Evolutionary conservation across 1,140 invertebrate genomes (phyloP).

Genomic region (Euura lappo): DNA sequence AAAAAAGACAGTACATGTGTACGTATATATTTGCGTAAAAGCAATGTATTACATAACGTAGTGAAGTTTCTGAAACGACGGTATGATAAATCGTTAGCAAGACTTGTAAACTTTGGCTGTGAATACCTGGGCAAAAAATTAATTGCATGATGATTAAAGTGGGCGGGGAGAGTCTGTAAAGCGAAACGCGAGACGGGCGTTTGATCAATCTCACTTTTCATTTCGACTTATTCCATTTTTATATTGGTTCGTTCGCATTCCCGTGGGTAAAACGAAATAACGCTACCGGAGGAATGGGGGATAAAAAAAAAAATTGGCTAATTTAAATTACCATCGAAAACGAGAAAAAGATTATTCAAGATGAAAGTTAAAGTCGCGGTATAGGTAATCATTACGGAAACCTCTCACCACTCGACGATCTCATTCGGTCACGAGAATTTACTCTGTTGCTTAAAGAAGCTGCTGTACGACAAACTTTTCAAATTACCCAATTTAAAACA

Average conservation of each 20-base stretch:
- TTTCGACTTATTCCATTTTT: background rate
- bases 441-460: too few species aligned
- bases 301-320: background rate
- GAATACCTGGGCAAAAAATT: background rate
- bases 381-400: background rate
- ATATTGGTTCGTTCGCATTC: background rate
- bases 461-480: too few species aligned
- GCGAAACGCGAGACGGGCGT: background rate
- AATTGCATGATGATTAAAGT: background rate
- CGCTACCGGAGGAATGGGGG: too few species aligned
- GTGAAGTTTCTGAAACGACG: background rate
- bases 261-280: background rate
- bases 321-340: background rate
- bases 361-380: background rate
- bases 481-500: too few species aligned
- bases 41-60: background rate
- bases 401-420: background rate
- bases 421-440: too few species aligned
- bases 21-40: too few species aligned
- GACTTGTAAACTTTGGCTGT: background rate
- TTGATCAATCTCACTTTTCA: slow-evolving; percentile 5
- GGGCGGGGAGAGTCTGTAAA: background rate
- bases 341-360: background rate
- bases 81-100: background rate
- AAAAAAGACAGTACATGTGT: too few species aligned